Evolutionary conservation across 2,888 invertebrate species (phyloP), one percentile per base, ranked within the genome.

Genomic region (Drosophila borealis): DNA sequence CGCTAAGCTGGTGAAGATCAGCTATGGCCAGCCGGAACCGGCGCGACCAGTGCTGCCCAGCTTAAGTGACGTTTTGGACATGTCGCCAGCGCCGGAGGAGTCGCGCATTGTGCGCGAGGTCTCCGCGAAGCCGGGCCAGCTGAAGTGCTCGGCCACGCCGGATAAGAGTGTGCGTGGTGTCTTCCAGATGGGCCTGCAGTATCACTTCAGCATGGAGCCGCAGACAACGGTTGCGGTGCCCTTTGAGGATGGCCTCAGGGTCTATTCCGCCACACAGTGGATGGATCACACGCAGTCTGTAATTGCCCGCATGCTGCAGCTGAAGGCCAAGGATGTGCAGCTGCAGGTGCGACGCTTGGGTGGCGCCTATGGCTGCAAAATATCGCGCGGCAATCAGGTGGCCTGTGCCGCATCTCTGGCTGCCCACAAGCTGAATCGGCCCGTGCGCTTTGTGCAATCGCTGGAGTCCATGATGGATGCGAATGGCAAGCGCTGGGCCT

Each of bases 301-400:
- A 0, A 92, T 96, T 9, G 93, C 95, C 0, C 85, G 93, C 17
- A 92, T 94, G 56, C 92, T 96, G 1, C 93, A 93, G 17, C 81
- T 95, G 19, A 94, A 94, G 11, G 93, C 93, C 54, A 95, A 95
- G 88, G 94, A 96, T 49, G 93, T 97, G 11, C 94, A 96, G 70
- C 92, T 97, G 0, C 92, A 93, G 42, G 95, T 96, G 0, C 93
- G 95, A 3, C 94, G 97, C 36, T 74, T 97, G 3, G 98, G 98
- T 4, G 98, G 98, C 8, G 96, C 93, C 0, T 98, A 96, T 89
- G 98, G 98, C 0, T 94, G 93, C 0, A 98, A 98, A 64, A 94
- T 97, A 60, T 93, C 94, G 0, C 93, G 96, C 8, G 91, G 94
- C 2, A 91, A 93, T 13, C 93, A 94, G 13, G 90, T 95, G 0